Conservation (phyloP, 2,888 invertebrate species). For the Drosophila austrosaltans region DNA sequence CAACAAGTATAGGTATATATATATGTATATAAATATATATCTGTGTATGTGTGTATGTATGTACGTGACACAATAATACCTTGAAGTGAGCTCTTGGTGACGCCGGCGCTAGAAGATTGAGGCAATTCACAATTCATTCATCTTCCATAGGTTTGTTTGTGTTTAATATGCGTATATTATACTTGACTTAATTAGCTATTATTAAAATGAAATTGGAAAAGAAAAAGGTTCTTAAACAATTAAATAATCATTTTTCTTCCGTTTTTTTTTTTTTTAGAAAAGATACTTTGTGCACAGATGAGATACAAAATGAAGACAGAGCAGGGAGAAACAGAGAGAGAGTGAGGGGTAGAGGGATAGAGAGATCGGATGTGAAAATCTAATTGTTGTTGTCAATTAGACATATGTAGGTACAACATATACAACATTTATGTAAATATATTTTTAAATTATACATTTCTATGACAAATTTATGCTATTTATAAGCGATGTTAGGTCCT, state of each 20-base stretch:
- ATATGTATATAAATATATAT: not conserved
- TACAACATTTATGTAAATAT: not conserved
- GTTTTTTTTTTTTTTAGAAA: conserved; percentile 23
- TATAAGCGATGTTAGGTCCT: too few relatives aligned
- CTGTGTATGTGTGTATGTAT: not conserved
- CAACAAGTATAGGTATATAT: conserved; percentile 8
- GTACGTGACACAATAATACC: conserved; percentile 58
- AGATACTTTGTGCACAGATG: not conserved
- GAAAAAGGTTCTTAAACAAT: conserved; percentile 58
- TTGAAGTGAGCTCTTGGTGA: conserved; percentile 40
- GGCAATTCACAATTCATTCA: conserved; percentile 56
- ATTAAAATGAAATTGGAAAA: conserved; percentile 73
- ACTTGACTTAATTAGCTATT: conserved; percentile 74
- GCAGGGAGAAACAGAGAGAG: not conserved
- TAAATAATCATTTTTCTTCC: conserved; percentile 68
- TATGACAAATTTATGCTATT: too few relatives aligned
- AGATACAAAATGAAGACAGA: not conserved
- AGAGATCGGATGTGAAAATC: conserved; percentile 21
- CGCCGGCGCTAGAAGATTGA: conserved; percentile 63
- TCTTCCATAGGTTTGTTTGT: conserved; percentile 36
- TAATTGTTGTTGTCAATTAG: conserved; percentile 16
- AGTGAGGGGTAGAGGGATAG: not conserved
- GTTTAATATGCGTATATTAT: conserved; percentile 63
- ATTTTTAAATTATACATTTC: too few relatives aligned
- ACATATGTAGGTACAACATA: not conserved